Evolutionary conservation across 1,140 invertebrate genomes (phyloP).

Genomic region (Drosophila varians): DNA sequence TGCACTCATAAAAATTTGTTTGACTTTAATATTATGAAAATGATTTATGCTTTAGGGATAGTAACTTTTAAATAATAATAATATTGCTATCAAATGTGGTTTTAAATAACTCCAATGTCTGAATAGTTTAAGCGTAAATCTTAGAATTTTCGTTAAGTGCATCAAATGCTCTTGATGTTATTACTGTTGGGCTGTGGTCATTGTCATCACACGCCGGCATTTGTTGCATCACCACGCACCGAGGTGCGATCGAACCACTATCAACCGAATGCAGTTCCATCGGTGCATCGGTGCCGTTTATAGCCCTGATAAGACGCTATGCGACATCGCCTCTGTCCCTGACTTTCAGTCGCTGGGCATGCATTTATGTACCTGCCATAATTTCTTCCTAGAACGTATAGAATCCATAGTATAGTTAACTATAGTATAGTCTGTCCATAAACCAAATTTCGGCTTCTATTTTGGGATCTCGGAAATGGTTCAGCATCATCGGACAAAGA

Average conservation of each 20-base stretch:
- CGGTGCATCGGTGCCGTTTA: constrained; percentile 36
- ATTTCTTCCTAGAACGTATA: not conserved
- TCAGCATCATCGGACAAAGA: constrained; percentile 27
- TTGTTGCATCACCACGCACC: constrained; percentile 39
- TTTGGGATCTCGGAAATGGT: constrained; percentile 61
- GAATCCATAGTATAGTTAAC: too few species aligned
- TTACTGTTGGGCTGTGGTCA: constrained; percentile 23
- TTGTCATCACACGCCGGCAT: constrained; percentile 36
- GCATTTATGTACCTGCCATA: constrained; percentile 26
- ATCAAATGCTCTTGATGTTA: constrained; percentile 15
- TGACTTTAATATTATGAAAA: not conserved
- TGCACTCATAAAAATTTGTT: not conserved
- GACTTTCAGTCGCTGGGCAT: constrained; percentile 28
- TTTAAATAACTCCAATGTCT: too few species aligned
- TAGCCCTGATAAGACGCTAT: constrained; percentile 39
- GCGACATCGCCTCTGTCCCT: constrained; percentile 35
- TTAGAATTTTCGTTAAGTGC: too few species aligned
- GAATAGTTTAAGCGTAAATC: too few species aligned
- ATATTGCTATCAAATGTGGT: too few species aligned
- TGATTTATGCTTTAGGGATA: too few species aligned
- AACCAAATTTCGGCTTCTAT: constrained; percentile 42
- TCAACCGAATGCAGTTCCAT: constrained; percentile 23
- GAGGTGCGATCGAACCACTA: constrained; percentile 41
- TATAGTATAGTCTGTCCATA: constrained; percentile 16
- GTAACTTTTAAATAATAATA: too few species aligned